Evolutionary conservation across 2,888 invertebrate genomes (phyloP).

Genomic region (Odontothrips loti): DNA sequence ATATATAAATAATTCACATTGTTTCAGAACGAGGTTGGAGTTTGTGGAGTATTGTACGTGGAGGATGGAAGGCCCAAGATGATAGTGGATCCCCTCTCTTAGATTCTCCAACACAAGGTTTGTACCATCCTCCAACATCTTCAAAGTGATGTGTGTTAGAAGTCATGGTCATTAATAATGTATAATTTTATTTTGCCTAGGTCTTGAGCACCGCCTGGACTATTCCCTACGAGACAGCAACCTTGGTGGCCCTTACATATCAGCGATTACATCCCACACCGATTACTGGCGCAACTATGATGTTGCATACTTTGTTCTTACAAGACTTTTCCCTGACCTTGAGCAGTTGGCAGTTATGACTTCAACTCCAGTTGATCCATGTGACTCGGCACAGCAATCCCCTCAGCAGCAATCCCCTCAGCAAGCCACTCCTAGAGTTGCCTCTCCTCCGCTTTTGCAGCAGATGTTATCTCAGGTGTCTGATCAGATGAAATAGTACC

Average conservation of each 20-base stretch:
- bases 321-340: slow-evolving; percentile 50
- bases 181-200: slow-evolving; percentile 43
- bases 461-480: slow-evolving; percentile 22
- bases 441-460: neutral
- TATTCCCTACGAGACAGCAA: slow-evolving; percentile 56
- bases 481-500: slow-evolving; percentile 16
- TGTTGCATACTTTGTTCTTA: slow-evolving; percentile 59
- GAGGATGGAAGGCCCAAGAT: slow-evolving; percentile 47
- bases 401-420: neutral
- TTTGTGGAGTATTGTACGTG: slow-evolving; percentile 49
- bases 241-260: slow-evolving; percentile 53
- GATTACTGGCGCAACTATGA: slow-evolving; percentile 62
- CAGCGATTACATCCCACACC: slow-evolving; percentile 59
- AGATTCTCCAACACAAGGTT: slow-evolving; percentile 49
- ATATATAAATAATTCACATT: neutral
- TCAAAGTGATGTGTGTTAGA: neutral
- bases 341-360: slow-evolving; percentile 39
- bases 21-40: slow-evolving; percentile 48
- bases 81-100: slow-evolving; percentile 46
- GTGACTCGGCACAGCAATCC: neutral
- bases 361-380: neutral
- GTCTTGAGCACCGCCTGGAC: slow-evolving; percentile 56
- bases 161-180: neutral
- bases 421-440: neutral
- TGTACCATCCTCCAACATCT: neutral